These are phyloP conservation scores for Garra rufa DNA, from an alignment of 2,113 vertebrate species.

Conservation along the genomic window DNA sequence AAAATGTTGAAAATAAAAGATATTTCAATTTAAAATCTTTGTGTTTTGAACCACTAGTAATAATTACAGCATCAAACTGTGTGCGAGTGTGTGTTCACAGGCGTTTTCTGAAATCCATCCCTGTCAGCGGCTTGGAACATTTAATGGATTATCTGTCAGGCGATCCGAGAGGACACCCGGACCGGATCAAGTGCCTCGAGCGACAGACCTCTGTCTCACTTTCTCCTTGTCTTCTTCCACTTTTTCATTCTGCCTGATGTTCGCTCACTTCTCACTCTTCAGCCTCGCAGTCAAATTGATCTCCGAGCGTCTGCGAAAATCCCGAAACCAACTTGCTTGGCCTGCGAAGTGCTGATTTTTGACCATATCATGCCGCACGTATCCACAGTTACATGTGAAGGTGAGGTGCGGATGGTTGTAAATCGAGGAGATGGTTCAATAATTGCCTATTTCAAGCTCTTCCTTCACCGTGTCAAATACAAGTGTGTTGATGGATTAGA, in stretches of 20 bases:
- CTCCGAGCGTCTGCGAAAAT: neutral
- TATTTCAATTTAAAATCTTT: neutral
- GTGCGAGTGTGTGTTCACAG: conserved; percentile 18
- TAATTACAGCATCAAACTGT: conserved; percentile 36
- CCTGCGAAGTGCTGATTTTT: conserved; percentile 5
- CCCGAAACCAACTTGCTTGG: neutral
- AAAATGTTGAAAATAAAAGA: conserved; percentile 28
- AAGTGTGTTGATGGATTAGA: conserved; percentile 77
- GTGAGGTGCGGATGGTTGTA: conserved; percentile 56
- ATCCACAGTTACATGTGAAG: conserved; percentile 18
- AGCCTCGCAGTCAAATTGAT: neutral
- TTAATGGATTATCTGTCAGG: conserved; percentile 82
- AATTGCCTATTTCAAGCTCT: conserved; percentile 86
- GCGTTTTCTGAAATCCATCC: conserved; percentile 69
- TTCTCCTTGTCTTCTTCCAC: conserved; percentile 31
- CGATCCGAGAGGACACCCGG: conserved; percentile 71
- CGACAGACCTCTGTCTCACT: conserved; percentile 51
- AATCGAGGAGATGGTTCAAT: conserved; percentile 80
- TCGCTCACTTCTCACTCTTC: neutral
- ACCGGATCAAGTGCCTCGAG: conserved; percentile 71
- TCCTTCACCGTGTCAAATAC: conserved; percentile 78
- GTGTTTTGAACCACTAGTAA: conserved; percentile 21
- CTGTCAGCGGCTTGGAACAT: conserved; percentile 74
- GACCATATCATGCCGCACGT: neutral
- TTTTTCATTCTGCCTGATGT: neutral